Percentiles rank a stretch among this genome's conserved stretches.
Conservation (phyloP, 2,797 vertebrate species). For the Myotis daubentonii region DNA sequence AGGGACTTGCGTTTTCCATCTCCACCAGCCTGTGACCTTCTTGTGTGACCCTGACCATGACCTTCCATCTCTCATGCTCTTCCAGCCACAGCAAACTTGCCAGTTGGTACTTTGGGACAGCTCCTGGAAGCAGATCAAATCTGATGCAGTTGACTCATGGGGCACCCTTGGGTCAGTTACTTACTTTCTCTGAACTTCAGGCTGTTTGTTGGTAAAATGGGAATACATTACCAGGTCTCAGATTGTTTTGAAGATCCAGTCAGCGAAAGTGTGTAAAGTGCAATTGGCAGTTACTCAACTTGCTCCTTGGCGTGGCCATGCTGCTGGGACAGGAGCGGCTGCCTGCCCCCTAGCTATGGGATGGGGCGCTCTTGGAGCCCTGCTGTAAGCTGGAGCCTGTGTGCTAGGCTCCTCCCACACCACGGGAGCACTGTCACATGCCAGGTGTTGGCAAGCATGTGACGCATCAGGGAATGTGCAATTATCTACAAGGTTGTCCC, state of each 20-base stretch:
- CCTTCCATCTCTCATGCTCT: neutral
- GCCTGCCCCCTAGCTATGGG: fast-evolving
- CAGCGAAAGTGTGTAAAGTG: neutral
- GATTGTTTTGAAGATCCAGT: neutral
- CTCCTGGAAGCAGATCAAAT: neutral
- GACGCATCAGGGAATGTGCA: neutral
- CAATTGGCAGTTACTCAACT: neutral
- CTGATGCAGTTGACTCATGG: neutral
- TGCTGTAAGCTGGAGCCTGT: neutral
- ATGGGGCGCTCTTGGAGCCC: neutral
- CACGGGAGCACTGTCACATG: fast-evolving
- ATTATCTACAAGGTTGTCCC: neutral
- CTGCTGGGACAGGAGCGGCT: neutral
- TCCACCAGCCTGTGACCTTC: neutral
- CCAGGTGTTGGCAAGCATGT: neutral
- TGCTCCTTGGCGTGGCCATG: neutral
- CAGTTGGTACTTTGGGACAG: neutral
- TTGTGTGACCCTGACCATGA: neutral
- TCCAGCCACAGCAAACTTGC: neutral
- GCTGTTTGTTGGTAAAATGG: neutral
- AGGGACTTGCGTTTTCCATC: neutral
- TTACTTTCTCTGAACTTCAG: neutral
- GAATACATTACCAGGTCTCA: neutral
- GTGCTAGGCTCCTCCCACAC: neutral
- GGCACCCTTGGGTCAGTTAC: neutral